Conservation (phyloP, 2,888 invertebrate genomes). For the Zaprionus lineosus region DNA sequence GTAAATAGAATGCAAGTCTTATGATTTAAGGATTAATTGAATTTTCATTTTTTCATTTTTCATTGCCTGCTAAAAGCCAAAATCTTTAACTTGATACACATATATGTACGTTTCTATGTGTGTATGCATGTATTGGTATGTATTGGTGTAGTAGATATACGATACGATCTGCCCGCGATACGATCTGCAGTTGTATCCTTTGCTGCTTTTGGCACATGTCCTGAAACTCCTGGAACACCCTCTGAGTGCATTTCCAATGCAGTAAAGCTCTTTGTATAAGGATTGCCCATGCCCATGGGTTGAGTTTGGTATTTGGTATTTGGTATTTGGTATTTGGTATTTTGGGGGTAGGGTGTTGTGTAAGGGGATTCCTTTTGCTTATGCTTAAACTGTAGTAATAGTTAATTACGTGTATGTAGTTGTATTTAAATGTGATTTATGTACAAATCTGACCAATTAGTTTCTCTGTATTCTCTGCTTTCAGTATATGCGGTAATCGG, state of each 20-base stretch:
- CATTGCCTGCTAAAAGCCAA: constrained; percentile 35
- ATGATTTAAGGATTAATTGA: too few species aligned
- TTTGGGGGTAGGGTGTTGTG: constrained; percentile 27
- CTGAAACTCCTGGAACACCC: constrained; percentile 50
- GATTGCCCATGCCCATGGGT: constrained; percentile 38
- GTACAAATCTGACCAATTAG: constrained; percentile 69
- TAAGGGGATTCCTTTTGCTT: constrained; percentile 39
- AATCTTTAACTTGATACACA: constrained; percentile 47
- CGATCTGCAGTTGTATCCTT: constrained; percentile 22
- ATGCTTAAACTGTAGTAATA: constrained; percentile 75
- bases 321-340: constrained; percentile 7
- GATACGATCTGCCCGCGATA: constrained; percentile 30
- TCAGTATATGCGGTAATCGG: constrained; percentile 60
- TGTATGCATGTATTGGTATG: not conserved
- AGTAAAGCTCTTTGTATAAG: constrained; percentile 54
- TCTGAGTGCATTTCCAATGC: constrained; percentile 71
- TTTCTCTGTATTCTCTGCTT: constrained; percentile 32
- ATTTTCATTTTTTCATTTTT: constrained; percentile 39
- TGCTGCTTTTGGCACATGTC: constrained; percentile 73
- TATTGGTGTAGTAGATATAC: constrained; percentile 4
- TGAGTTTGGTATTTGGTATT: constrained; percentile 13
- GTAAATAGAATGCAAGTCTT: constrained; percentile 51
- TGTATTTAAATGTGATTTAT: constrained; percentile 63
- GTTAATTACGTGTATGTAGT: constrained; percentile 74
- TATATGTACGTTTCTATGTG: constrained; percentile 13